Percentiles rank a stretch among this genome's conserved stretches.
These are phyloP conservation scores for Cylindroiulus punctatus DNA, from an alignment of 2,888 invertebrate genomes.

Conservation along the genomic window DNA sequence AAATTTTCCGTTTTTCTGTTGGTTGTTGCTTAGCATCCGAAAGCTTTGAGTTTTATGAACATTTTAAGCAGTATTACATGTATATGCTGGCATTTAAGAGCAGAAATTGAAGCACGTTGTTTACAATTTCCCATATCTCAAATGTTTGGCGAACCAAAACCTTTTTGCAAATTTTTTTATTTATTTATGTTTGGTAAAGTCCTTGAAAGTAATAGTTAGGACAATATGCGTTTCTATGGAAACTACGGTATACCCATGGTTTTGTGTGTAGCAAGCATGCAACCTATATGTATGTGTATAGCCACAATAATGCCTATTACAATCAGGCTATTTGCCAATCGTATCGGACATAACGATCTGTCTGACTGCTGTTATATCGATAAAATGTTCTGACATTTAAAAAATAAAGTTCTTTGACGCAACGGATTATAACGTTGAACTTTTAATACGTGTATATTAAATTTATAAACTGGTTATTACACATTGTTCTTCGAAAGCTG, in stretches of 20 bases:
- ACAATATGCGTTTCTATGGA: neutral
- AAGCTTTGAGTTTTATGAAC: no score
- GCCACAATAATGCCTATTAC: neutral
- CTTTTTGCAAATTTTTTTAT: no score
- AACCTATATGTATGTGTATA: neutral
- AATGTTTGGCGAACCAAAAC: no score
- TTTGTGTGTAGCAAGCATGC: neutral
- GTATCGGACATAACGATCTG: neutral
- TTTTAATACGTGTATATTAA: slow-evolving; percentile 25
- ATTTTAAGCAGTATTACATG: no score
- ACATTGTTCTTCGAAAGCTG: neutral
- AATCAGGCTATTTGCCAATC: neutral
- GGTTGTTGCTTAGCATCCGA: no score
- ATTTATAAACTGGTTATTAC: slow-evolving; percentile 31
- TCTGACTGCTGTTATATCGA: neutral
- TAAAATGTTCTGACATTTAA: neutral
- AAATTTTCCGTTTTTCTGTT: no score
- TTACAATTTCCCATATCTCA: no score
- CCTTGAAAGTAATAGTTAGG: neutral
- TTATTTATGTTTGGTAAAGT: neutral
- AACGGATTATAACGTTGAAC: neutral
- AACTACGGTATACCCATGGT: neutral
- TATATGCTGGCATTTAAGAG: no score
- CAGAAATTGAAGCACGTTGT: no score
- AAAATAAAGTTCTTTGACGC: neutral